Conservation (phyloP, 37 sponge, comb jelly and placozoan species). For the Agelas oroides region DNA sequence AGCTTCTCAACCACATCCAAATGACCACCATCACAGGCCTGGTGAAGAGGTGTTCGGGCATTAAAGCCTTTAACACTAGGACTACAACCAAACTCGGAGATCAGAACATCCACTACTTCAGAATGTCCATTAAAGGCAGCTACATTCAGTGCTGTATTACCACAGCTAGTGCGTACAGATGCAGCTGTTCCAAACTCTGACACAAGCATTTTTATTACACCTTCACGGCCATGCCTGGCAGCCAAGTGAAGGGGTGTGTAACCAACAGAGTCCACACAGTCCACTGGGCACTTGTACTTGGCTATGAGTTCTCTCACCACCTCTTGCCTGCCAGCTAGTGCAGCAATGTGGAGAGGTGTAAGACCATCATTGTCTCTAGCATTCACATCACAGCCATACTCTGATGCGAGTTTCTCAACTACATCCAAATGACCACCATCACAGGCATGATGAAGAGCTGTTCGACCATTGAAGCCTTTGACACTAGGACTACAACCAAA, state of each 20-base stretch:
- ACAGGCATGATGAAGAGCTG: background rate
- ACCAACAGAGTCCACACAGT: background rate
- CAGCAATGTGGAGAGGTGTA: conserved; percentile 11
- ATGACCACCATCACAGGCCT: background rate
- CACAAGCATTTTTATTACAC: background rate
- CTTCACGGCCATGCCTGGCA: background rate
- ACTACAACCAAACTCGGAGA: background rate
- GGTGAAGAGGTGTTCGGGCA: background rate
- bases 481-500: background rate
- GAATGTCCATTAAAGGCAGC: conserved; percentile 4
- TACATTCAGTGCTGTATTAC: background rate
- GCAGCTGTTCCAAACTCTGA: conserved; percentile 1
- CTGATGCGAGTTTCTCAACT: background rate
- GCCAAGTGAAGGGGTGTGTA: conserved; percentile 8
- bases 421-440: background rate
- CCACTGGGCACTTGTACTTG: background rate
- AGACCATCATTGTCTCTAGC: background rate
- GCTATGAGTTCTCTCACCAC: background rate
- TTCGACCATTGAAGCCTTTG: too few species aligned
- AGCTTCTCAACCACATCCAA: background rate
- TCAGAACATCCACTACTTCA: background rate
- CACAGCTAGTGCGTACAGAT: background rate
- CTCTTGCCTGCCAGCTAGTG: background rate
- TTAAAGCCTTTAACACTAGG: background rate
- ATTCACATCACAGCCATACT: conserved; percentile 17